Conservation (phyloP, 2,797 vertebrate genomes). For the Anguilla pacifica region DNA sequence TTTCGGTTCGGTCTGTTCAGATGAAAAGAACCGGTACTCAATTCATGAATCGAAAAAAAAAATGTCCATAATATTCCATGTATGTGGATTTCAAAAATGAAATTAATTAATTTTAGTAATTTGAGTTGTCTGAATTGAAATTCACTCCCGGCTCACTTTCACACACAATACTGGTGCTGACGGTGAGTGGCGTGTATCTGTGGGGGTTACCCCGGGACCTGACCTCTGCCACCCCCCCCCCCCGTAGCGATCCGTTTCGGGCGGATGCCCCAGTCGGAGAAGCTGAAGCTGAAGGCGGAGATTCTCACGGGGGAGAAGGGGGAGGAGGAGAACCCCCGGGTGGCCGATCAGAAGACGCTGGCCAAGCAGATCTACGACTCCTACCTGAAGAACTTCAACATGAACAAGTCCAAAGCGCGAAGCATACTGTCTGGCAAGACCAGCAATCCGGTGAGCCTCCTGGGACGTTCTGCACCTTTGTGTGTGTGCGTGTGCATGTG, state of each 20-base stretch:
- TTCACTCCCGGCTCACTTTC: background rate
- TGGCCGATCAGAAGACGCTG: slow-evolving; percentile 89
- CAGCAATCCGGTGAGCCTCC: slow-evolving; percentile 84
- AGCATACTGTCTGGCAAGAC: slow-evolving; percentile 93
- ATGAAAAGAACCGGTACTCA: no score
- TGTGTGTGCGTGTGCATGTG: slow-evolving; percentile 22
- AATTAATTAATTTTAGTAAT: no score
- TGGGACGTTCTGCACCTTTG: background rate
- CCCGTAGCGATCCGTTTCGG: slow-evolving; percentile 93
- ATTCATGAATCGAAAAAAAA: background rate
- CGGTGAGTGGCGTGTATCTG: background rate
- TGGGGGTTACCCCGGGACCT: no score
- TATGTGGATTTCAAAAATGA: background rate
- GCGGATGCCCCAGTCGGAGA: slow-evolving; percentile 96
- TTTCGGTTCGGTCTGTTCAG: no score
- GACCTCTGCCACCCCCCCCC: slow-evolving; percentile 24
- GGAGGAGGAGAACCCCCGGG: slow-evolving; percentile 78
- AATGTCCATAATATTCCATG: background rate
- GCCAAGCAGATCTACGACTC: slow-evolving; percentile 93
- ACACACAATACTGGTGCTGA: background rate
- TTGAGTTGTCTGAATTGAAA: background rate
- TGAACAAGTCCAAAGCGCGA: slow-evolving; percentile 96
- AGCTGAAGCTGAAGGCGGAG: slow-evolving; percentile 93
- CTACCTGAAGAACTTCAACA: slow-evolving; percentile 97
- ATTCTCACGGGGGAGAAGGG: slow-evolving; percentile 84